Evolutionary conservation across 2,113 vertebrate genomes (phyloP), one percentile per base, ranked within the genome.

Genomic region (Xiphophorus hellerii): DNA sequence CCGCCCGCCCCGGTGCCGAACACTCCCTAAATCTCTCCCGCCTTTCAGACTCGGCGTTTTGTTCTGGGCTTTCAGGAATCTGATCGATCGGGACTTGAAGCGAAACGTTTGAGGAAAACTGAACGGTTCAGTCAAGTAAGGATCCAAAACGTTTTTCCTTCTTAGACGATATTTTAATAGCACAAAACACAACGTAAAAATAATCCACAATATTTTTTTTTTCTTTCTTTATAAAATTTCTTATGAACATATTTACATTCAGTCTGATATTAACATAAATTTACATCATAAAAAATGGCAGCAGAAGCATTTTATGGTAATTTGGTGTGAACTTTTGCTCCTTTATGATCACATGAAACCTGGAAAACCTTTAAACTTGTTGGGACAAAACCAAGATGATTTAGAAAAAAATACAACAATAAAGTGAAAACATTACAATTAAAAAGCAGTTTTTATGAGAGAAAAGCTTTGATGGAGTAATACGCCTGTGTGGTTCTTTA

Each of bases 181-280:
- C 66, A 78, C 80, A 84, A 79, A 89, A 83, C 88, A 78, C 89
- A 78, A 87, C 75, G 67, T 88, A 86, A 91, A 79, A 89, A 77
- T 29, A 20, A 66, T 89, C 68, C 74, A 92, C 88, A 91, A 85
- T 81, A 88, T 70, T 62, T 74, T 73, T 78, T 76, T 71, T 71
- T 73, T 67, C 20, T 3, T 79, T 63, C 22, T 84, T 86, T 74
- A 84, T 86, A 89, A 58, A 88, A 80, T 84, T 84, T 93, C 92
- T 93, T 94, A 93, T 92, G 2, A 66, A 93, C 91, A 94, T 92
- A 93, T 92, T 87, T 88, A 92, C 90, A 92, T 74, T 86, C 65
- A 82, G 70, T 84, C 81, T 82, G 65, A 75, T 84, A 80, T 78
- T 75, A 35, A 85, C 82, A 90, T 62, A 67, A 39, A 81, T 80